Percentiles rank a stretch among this genome's conserved stretches.
These are phyloP conservation scores for Neocrepidodera transversa DNA, from an alignment of 2,888 invertebrate genomes.

Conservation along the genomic window DNA sequence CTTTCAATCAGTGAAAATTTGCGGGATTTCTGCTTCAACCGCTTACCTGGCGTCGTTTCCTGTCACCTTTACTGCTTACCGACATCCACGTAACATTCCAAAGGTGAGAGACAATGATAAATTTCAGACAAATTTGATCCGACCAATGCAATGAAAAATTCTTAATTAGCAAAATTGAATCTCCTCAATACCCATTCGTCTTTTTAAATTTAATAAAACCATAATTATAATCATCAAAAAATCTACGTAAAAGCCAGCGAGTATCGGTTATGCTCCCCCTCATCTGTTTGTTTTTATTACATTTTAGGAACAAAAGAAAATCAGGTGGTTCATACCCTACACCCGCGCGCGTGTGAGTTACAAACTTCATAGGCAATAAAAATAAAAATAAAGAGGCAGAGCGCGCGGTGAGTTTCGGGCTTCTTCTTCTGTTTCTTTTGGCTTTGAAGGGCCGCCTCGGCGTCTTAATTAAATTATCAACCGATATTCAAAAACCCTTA, in stretches of 20 bases:
- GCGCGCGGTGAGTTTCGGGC: constrained; percentile 47
- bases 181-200: constrained; percentile 1
- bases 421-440: constrained; percentile 38
- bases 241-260: constrained; percentile 40
- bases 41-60: constrained; percentile 9
- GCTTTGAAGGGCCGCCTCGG: constrained; percentile 52
- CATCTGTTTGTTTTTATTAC: constrained; percentile 32
- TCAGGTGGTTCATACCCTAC: constrained; percentile 45
- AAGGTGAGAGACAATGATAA: too few relatives aligned
- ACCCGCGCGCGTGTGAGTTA: constrained; percentile 41
- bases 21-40: constrained; percentile 7
- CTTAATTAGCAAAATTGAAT: too few relatives aligned
- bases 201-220: constrained; percentile 50
- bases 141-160: too few relatives aligned
- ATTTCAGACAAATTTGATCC: too few relatives aligned
- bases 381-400: constrained; percentile 50
- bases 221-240: constrained; percentile 48
- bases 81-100: neutral
- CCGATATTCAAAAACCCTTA: constrained; percentile 57
- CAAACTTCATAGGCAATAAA: constrained; percentile 52
- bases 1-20: constrained; percentile 45
- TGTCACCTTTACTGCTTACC: constrained; percentile 7
- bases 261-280: constrained; percentile 30
- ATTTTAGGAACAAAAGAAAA: constrained; percentile 44
- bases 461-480: constrained; percentile 62